Evolutionary conservation across 2,888 invertebrate species (phyloP).

Genomic region (Ornithoptera priamus): DNA sequence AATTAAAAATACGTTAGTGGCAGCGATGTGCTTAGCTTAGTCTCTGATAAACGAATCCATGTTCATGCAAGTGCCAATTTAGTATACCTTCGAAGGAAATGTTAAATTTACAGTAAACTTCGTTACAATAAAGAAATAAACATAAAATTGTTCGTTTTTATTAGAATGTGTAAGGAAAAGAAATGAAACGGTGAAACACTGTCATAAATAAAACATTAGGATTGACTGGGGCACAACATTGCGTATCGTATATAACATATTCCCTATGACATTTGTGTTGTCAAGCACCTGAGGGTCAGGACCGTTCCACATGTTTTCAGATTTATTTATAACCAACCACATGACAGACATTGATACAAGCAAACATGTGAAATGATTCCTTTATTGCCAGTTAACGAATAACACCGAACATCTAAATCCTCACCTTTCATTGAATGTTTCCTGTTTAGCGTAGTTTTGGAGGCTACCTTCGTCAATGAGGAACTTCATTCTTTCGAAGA

Average conservation of each 20-base stretch:
- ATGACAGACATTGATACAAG: constrained; percentile 7
- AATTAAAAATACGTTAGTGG: constrained; percentile 42
- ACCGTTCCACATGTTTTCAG: constrained; percentile 38
- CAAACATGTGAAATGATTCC: constrained; percentile 30
- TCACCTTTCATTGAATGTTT: constrained; percentile 98
- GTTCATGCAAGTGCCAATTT: constrained; percentile 66
- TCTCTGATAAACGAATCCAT: constrained; percentile 42
- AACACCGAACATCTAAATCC: constrained; percentile 66
- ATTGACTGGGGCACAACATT: constrained; percentile 92
- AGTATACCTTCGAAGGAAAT: constrained; percentile 33
- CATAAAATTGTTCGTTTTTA: constrained; percentile 37
- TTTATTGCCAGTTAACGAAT: constrained; percentile 36
- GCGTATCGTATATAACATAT: constrained; percentile 77
- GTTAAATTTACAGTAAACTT: constrained; percentile 38
- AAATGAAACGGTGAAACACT: constrained; percentile 68
- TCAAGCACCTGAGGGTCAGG: constrained; percentile 32
- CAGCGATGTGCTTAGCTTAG: constrained; percentile 41
- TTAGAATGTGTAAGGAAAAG: constrained; percentile 52
- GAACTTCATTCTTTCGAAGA: constrained; percentile 99
- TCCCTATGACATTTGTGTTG: constrained; percentile 30
- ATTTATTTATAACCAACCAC: too few species aligned
- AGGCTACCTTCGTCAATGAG: constrained; percentile 98
- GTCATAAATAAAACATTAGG: constrained; percentile 75
- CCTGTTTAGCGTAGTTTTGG: constrained; percentile 97
- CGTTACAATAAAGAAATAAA: constrained; percentile 41